phyloP scores from a whole-genome alignment of 92 coral and sea anemone genomes.

The Epizoanthus ramosus region DNA sequence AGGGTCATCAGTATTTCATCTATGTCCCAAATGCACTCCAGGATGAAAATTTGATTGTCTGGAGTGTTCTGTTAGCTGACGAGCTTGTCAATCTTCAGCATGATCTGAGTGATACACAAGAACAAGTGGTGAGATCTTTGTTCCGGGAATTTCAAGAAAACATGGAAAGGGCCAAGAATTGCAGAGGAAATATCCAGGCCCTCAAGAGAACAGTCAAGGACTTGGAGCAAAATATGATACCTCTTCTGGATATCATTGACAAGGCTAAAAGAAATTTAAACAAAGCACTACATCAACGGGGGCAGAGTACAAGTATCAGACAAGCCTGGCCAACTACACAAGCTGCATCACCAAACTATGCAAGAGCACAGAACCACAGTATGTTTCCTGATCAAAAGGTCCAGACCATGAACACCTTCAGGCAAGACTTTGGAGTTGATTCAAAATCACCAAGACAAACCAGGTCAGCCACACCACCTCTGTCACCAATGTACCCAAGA shows the following conservation, averaged over 20 bases:
- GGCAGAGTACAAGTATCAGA: background rate
- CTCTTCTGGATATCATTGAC: slow-evolving; percentile 32
- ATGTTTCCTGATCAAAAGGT: background rate
- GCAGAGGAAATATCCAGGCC: slow-evolving; percentile 28
- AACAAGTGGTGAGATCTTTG: slow-evolving; percentile 12
- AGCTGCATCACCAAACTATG: background rate
- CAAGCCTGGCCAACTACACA: background rate
- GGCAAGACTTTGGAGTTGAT: background rate
- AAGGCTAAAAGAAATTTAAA: slow-evolving; percentile 32
- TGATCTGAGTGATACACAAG: slow-evolving; percentile 41
- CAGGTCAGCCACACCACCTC: background rate
- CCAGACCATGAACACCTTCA: background rate
- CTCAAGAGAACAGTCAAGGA: slow-evolving; percentile 20
- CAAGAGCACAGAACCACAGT: background rate
- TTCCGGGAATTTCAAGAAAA: slow-evolving; percentile 38
- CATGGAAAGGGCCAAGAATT: slow-evolving; percentile 28
- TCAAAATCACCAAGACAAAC: background rate
- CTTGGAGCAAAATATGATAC: slow-evolving; percentile 14
- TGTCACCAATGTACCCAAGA: background rate
- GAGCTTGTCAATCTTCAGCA: slow-evolving; percentile 45
- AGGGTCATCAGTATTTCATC: slow-evolving; percentile 44
- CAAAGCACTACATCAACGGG: slow-evolving; percentile 6
- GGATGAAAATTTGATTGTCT: slow-evolving; percentile 55
- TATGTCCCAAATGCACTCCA: slow-evolving; percentile 64
- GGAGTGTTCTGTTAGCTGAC: slow-evolving; percentile 67